Evolutionary conservation across 2,113 vertebrate species (phyloP).

Genomic region (Astur gentilis): DNA sequence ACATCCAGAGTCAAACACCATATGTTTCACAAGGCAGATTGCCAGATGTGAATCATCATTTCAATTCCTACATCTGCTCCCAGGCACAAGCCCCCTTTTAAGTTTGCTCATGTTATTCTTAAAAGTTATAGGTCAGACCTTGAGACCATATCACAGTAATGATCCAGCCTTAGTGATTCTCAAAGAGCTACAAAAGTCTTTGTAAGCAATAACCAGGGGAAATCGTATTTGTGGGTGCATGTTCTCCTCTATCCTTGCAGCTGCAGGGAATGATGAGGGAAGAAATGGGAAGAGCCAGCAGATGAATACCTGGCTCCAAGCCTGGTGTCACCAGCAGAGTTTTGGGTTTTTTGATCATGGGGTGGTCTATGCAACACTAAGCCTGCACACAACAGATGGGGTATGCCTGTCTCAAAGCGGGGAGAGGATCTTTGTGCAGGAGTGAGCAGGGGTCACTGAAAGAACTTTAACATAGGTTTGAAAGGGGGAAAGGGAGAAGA

Average conservation of each 20-base stretch:
- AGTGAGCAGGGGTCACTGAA: not conserved
- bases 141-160: not conserved
- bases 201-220: not conserved
- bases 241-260: not conserved
- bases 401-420: not conserved
- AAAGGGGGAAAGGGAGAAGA: not conserved
- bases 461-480: not conserved
- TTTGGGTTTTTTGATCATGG: not conserved
- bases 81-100: not conserved
- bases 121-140: not conserved
- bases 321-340: not conserved
- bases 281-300: not conserved
- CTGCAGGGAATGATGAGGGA: not conserved
- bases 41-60: fast-evolving
- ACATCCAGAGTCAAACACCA: not conserved
- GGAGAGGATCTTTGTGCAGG: not conserved
- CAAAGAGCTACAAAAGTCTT: not conserved
- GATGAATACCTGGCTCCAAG: not conserved
- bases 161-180: not conserved
- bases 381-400: not conserved
- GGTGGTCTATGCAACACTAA: no score
- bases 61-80: not conserved
- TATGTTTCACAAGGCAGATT: not conserved
- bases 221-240: fast-evolving
- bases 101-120: not conserved